A percentile compares a stretch with the other conserved stretches of the same genome.
Conservation (phyloP, 2,888 invertebrate species). For the Ormyrus rosae region DNA sequence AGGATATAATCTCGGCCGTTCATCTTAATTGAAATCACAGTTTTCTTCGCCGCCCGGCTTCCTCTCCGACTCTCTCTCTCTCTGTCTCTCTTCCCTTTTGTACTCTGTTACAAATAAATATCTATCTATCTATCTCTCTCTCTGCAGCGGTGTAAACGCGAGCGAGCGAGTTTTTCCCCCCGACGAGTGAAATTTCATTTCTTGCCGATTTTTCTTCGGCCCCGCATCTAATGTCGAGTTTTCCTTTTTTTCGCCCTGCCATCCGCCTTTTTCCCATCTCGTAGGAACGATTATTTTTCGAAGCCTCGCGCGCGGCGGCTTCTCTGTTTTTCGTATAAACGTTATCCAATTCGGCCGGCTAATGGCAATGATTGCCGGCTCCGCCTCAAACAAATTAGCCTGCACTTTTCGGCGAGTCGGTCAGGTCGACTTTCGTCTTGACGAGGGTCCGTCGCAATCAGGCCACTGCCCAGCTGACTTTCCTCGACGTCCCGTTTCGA, state of each 20-base stretch:
- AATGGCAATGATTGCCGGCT: slow-evolving; percentile 29
- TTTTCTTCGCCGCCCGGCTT: slow-evolving; percentile 12
- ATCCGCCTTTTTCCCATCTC: neutral
- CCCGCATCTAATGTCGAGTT: neutral
- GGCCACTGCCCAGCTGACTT: slow-evolving; percentile 37
- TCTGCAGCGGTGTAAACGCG: too few species aligned
- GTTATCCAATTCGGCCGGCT: slow-evolving; percentile 4
- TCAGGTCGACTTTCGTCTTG: slow-evolving; percentile 57
- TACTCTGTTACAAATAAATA: too few species aligned
- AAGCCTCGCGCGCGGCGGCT: neutral
- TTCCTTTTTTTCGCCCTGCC: neutral
- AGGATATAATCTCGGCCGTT: slow-evolving; percentile 40
- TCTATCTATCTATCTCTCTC: too few species aligned
- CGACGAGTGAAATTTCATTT: slow-evolving; percentile 6
- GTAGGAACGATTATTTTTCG: slow-evolving; percentile 4
- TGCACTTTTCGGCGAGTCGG: slow-evolving; percentile 1
- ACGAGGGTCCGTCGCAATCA: slow-evolving; percentile 69
- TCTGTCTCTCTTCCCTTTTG: neutral
- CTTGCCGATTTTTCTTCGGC: neutral
- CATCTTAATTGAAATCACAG: slow-evolving; percentile 58
- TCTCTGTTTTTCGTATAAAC: neutral
- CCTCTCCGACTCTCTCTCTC: neutral
- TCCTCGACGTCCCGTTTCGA: slow-evolving; percentile 1
- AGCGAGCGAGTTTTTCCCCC: neutral
- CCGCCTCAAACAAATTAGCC: slow-evolving; percentile 25